Conservation (phyloP, 2,797 vertebrate species). For the Anguilla marmorata region DNA sequence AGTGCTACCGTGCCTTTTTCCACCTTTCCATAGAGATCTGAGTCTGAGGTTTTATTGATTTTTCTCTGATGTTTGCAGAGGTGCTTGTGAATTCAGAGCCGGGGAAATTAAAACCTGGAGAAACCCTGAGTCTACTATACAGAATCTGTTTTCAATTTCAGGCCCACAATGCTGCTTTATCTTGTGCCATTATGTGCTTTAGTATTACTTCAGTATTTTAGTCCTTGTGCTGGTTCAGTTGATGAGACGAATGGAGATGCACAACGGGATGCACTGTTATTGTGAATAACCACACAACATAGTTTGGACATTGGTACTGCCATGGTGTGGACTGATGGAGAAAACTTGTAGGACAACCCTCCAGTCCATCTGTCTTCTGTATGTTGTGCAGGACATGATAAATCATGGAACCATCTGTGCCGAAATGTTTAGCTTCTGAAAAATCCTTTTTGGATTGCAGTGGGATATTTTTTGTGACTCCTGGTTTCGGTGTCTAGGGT, state of each 20-base stretch:
- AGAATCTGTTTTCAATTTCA: not conserved
- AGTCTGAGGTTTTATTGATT: too few relatives aligned
- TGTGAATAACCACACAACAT: not conserved
- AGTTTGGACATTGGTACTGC: not conserved
- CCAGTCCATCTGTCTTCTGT: not conserved
- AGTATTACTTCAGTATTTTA: not conserved
- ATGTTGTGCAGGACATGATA: not conserved
- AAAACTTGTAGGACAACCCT: not conserved
- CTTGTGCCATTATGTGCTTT: not conserved
- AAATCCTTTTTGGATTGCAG: not conserved
- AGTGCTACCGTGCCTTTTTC: too few relatives aligned
- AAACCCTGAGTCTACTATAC: not conserved
- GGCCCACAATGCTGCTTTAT: not conserved
- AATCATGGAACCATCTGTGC: not conserved
- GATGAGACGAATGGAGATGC: not conserved
- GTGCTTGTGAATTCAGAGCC: too few relatives aligned
- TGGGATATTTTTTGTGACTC: not conserved
- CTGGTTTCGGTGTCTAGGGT: not conserved
- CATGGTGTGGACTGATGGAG: not conserved
- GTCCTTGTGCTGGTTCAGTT: not conserved
- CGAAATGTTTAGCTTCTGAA: not conserved
- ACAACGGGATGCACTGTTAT: not conserved
- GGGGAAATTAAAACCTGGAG: too few relatives aligned
- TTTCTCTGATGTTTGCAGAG: too few relatives aligned
- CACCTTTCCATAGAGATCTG: too few relatives aligned